A percentile compares a stretch with the other conserved stretches of the same genome.
Conservation (phyloP, 2,113 vertebrate genomes). For the Eurypyga helias region DNA sequence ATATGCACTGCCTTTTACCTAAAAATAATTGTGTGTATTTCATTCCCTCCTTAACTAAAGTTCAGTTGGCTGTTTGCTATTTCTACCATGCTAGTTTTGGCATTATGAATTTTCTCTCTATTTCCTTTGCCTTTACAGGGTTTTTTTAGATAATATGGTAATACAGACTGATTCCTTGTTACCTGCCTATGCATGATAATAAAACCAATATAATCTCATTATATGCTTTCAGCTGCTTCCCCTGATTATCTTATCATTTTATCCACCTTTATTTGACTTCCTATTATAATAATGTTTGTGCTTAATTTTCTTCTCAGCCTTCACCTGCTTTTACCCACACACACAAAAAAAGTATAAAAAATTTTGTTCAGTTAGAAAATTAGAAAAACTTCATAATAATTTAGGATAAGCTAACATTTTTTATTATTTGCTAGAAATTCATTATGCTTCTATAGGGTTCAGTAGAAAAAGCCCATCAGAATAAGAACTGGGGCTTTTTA, state of each 20-base stretch:
- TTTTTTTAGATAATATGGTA: not conserved
- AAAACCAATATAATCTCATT: not conserved
- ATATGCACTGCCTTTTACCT: not conserved
- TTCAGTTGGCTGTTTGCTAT: not conserved
- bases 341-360: not conserved
- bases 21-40: not conserved
- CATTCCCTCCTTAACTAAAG: not conserved
- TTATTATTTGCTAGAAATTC: not conserved
- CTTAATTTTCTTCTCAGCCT: not conserved
- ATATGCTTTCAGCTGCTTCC: not conserved
- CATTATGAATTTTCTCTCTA: not conserved
- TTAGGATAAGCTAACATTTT: not conserved
- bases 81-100: not conserved
- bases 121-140: not conserved
- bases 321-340: not conserved
- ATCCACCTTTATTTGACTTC: not conserved
- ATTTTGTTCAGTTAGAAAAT: not conserved
- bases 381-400: not conserved
- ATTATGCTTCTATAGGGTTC: not conserved
- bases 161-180: not conserved
- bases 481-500: not conserved
- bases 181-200: not conserved
- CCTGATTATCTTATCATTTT: not conserved
- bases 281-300: not conserved
- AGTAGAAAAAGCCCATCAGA: not conserved